These are phyloP conservation scores for Apostichopus japonicus DNA, from an alignment of 35 echinoderm and acorn worm species.

Conservation along the genomic window DNA sequence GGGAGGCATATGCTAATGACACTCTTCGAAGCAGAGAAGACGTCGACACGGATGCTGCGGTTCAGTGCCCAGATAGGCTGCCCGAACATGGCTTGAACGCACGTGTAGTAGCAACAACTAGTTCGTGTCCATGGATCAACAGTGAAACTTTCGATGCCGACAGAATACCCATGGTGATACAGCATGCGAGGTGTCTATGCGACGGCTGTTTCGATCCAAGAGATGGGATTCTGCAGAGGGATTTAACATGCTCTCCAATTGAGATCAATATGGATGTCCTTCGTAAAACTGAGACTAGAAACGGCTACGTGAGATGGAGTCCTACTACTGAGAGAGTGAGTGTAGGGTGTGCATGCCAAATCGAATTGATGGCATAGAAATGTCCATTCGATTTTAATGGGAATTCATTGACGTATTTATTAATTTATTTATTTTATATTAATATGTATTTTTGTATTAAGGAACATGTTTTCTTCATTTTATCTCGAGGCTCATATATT, in stretches of 20 bases:
- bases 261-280: background rate
- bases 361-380: no score
- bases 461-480: no score
- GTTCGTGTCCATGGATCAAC: background rate
- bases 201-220: background rate
- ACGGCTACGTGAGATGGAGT: background rate
- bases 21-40: no score
- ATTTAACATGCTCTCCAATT: background rate
- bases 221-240: background rate
- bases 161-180: background rate
- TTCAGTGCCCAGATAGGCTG: no score
- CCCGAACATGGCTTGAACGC: no score
- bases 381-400: no score
- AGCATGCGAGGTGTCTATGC: background rate
- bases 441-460: no score
- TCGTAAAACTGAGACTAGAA: background rate
- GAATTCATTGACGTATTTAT: no score
- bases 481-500: no score
- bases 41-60: no score
- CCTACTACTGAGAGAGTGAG: background rate
- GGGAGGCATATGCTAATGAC: no score
- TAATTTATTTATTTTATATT: no score
- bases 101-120: background rate
- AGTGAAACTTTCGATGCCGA: background rate
- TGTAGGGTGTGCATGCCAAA: background rate